Evolutionary conservation across 2,888 invertebrate species (phyloP), one percentile per base, ranked within the genome.

Genomic region (Caradrina kadenii): DNA sequence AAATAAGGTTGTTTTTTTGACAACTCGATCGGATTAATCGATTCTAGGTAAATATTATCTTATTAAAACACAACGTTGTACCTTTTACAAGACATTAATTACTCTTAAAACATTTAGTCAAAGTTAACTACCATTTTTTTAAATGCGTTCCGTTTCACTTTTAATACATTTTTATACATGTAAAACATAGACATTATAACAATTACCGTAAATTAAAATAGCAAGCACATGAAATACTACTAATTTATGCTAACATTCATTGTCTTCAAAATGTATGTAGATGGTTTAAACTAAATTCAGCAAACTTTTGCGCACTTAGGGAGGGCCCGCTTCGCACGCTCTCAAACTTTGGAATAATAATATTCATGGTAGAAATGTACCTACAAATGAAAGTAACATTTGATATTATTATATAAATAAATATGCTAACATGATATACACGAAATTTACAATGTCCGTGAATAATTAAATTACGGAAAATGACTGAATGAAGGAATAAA

Each of bases 351-450:
- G 31, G 59, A 17, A 45, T 45, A 73, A 80, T 74, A 73, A 80
- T 74, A 79, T 84, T 80, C 70, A 76, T 69, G 69, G 21, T 26
- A n/a, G 72, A 78, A 74, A 82, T 78, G 77, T 81, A 84, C 50
- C 45, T n/a, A 55, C 80, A 84, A 87, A 87, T 86, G 86, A 85
- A 79, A 54, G 66, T 52, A 64, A 70, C 64, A 60, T 80, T 74
- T 87, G 84, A n/a, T n/a, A n/a, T 83, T 83, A 87, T 84, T 88
- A 86, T 81, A 85, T 86, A 85, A 85, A 88, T 87, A 87, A 86
- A 85, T 83, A 81, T 73, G 54, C 78, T 52, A 65, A 73, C 64
- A 72, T 62, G 76, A 70, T 74, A 55, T 45, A 55, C 62, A 52
- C 60, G 54, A 67, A 79, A 73, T 77, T 80, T 78, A 80, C 70